Evolutionary conservation across 1,140 invertebrate species (phyloP), one percentile per base, ranked within the genome.

Genomic region (Hormaphis cornu): DNA sequence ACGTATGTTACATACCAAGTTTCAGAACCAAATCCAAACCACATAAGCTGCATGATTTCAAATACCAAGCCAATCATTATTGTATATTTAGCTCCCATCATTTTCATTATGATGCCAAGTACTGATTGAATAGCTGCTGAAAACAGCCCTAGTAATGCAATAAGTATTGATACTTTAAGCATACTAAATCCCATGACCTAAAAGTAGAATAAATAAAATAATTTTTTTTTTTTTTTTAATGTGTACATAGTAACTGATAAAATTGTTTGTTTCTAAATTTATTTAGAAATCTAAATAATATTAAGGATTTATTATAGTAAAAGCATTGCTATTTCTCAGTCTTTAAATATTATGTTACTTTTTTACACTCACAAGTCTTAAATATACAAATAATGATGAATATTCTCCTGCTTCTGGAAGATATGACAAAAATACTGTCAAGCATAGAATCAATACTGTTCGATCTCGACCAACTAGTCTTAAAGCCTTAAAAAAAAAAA

Each of bases 381-480:
- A 85, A 81, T 99, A 99, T 74, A 99, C 96, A 82, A 99, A 99
- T 81, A 99, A 98, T 81, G 96, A 98, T 70, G 96, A 98, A 81
- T 99, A 99, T 81, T 98, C 93, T 71, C 96, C 96, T 33, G 90
- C 90, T 79, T 99, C 97, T n/a, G 97, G 96, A 73, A 99, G 82
- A 81, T 99, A 98, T 28, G 95, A 98, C 46, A 99, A 83, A 78
- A 99, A 95, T 72, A 99, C 96, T 26, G 96, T 92, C 71, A 97
- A 88, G 81, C 95, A 98, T 72, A 99, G 84, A 85, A 98, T 90
- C 72, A 98, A 82, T 75, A 99, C 95, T 69, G 95, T 95, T 73
- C 91, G 87, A 78, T 99, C 97, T 75, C 94, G 90, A 71, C 95
- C 93, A 72, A 98, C 93, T 81, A 96, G 93, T 61, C 89, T 81